Base-by-base conservation (phyloP, 2,113 vertebrate genomes). In the Hylia prasina region DNA sequence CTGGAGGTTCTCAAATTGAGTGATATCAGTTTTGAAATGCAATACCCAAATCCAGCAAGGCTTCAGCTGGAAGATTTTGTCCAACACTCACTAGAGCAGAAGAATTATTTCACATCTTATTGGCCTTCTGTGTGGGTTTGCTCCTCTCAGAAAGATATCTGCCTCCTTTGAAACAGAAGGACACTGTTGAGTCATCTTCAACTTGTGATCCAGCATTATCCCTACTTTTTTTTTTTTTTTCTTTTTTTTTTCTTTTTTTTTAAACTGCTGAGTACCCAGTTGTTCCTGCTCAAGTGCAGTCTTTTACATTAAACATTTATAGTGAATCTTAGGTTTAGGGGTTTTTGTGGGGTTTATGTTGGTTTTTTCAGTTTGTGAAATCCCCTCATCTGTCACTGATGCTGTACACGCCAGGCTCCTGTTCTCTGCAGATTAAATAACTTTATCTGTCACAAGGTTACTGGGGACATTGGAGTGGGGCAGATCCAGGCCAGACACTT, bases 51-150 rank as follows among this genome's bases (percentile, higher is more conserved):
- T 61, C 70, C 82, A 85, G 73, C 61, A 47, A 85, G 53, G 53
- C 75, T 70, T 88, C 78, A 90, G 91, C 91, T 96, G 91, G 53
- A 72, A 78, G 91, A 68, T 63, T 92, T 75, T 60, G 66, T 92
- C 75, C 58, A 5, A 15, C 79, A 44, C 35, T 68, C 60, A 64
- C 16, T 72, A 80, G 91, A 94, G 89, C 94, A 94, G 91, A 90
- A 94, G 66, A 72, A 82, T 72, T 60, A 60, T 64, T 88, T 94
- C 91, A 88, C 57, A 68, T 94, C 86, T 88, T 93, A 40, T 9
- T 92, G 93, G 53, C 71, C 63, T 14, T 65, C 6, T 4, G 0
- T 68, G 50, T n/a, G 82, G 66, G 40, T 64, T 88, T 86, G 89
- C 82, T 88, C 21, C 54, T 79, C 86, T 47, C 66, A 21, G 75